Evolutionary conservation across 2,797 vertebrate species (phyloP), one percentile per base, ranked within the genome.

Genomic region (Pangasius sanitwongsei): DNA sequence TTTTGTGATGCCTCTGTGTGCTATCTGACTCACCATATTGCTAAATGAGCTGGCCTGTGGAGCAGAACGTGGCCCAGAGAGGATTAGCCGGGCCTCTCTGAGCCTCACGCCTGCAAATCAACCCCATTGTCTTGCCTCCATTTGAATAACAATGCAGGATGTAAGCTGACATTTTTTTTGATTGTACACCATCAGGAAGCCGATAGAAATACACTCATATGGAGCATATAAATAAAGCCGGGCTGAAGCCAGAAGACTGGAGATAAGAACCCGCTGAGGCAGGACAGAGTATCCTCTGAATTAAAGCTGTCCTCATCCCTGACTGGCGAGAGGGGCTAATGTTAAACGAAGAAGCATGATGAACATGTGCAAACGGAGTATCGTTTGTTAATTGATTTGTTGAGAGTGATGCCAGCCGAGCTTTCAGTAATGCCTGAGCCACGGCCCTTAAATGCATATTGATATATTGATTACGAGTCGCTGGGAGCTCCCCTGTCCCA

Each of bases 401-500:
- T 89, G 90, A 90, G 90, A 89, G 90, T 70, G 86, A 90, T 90
- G 90, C 90, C 72, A 80, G 48, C 86, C 55, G 37, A 87, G 89
- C 72, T 72, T 89, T 91, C 89, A 61, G 91, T 93, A 91, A 89
- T 28, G 91, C 90, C 90, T 86, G 80, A 80, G 90, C 87, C 83
- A 67, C 75, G 83, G 89, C 94, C 95, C 95, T 96, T 96, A 96
- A 95, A 95, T 95, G 94, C 96, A 94, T 96, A 96, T 96, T 95
- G 96, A 96, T 96, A 89, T 96, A 96, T 97, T 96, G 96, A 96
- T 96, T 94, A 96, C 91, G 90, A 93, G 94, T 93, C 95, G 94
- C 95, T 95, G 94, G 95, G 95, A 95, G 95, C 94, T 94, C 95
- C 95, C 94, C 94, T 92, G 93, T 95, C 95, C 94, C 92, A 59